Base-by-base conservation (phyloP, 2,113 vertebrate species). In the Corythoichthys haematopterus region DNA sequence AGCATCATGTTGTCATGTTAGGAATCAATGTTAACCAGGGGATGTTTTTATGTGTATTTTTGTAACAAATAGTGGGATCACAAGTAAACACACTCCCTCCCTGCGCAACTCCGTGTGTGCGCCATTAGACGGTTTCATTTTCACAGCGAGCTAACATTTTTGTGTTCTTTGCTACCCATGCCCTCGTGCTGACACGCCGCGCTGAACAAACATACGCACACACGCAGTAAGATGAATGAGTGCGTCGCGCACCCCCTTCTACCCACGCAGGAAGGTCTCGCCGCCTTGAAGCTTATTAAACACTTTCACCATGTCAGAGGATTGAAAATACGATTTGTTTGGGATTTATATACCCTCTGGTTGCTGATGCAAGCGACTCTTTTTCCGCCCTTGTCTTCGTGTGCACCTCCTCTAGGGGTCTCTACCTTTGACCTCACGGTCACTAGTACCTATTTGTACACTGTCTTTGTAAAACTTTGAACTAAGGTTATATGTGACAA, bases 111-210 rank as follows among this genome's bases (percentile, higher is more conserved):
- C 55, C 12, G 12, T 66, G 83, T 75, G 81, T 74, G 74, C 74
- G 59, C 84, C 87, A 87, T 84, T 81, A 88, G 83, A 76, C 78
- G 66, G 69, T 81, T 87, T 86, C 70, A 79, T 84, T 87, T 89
- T 76, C 78, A 75, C 78, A 82, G 76, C 77, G 7, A 81, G 81
- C 35, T 1, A 33, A 36, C 33, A 36, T 76, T 84, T 87, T 86
- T 84, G 82, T 80, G 78, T 75, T 79, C 77, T 77, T 79, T 64
- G 70, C 75, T 48, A 62, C 79, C 65, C 69, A 14, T 51, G 63
- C 68, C 73, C 80, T 70, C 61, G 68, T 63, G 40, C 66, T 61
- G 51, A 69, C 71, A 71, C 79, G 47, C 64, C 35, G 68, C 52
- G 16, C 53, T 53, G 66, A 75, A 76, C 57, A 78, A 65, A 75